A percentile compares a stretch with the other conserved stretches of the same genome.
These are phyloP conservation scores for Ameiurus melas DNA, from an alignment of 2,113 vertebrate species.

Conservation along the genomic window DNA sequence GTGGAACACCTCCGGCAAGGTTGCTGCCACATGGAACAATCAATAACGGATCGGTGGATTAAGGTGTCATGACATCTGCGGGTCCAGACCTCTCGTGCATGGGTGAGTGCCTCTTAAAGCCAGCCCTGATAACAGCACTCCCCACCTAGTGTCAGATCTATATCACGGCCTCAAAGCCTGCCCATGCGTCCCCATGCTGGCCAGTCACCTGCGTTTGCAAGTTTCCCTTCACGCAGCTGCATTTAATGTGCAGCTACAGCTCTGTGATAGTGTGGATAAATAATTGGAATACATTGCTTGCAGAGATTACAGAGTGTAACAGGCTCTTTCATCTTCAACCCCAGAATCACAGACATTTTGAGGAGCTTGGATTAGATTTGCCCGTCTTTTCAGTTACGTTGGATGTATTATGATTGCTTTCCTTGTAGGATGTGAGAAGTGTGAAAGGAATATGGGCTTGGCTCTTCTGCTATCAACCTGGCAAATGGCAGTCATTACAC, in stretches of 20 bases:
- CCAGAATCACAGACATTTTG: conserved; percentile 35
- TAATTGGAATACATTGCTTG: conserved; percentile 50
- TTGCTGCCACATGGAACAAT: conserved; percentile 70
- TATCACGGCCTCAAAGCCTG: conserved; percentile 38
- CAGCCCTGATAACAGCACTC: conserved; percentile 45
- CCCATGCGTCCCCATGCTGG: conserved; percentile 15
- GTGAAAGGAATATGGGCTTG: conserved; percentile 11
- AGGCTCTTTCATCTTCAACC: conserved; percentile 38
- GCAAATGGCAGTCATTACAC: conserved; percentile 57
- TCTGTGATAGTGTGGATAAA: conserved; percentile 45
- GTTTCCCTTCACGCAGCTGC: conserved; percentile 17
- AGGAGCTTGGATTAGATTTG: conserved; percentile 32
- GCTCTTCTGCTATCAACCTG: conserved; percentile 52
- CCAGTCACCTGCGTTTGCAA: conserved; percentile 36
- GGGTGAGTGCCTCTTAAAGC: conserved; percentile 62
- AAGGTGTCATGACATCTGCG: conserved; percentile 71
- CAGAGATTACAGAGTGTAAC: conserved; percentile 48
- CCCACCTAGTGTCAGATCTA: conserved; percentile 48
- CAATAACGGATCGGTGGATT: conserved; percentile 71
- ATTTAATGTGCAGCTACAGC: conserved; percentile 41
- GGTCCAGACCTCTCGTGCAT: conserved; percentile 58
- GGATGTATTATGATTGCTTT: conserved; percentile 39
- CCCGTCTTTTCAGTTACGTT: conserved; percentile 36
- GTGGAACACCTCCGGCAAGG: conserved; percentile 68
- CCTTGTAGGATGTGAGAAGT: not conserved